Evolutionary conservation across 2,888 invertebrate species (phyloP).

Genomic region (Kryphioiulus occultus): DNA sequence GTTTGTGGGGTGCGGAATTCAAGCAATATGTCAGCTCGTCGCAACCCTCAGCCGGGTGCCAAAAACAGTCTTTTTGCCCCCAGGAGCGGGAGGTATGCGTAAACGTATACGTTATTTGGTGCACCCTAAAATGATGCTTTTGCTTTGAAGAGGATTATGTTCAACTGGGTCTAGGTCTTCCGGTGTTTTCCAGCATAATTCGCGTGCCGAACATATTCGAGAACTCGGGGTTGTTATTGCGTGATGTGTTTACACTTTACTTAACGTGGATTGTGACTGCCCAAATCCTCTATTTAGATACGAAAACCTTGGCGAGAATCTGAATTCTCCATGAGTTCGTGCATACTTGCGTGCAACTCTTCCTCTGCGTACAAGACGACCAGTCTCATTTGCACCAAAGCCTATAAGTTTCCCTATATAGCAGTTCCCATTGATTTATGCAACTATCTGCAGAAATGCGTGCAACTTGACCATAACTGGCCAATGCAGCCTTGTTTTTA

Average conservation of each 20-base stretch:
- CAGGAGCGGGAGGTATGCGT: slow-evolving; percentile 16
- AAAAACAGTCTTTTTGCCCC: background rate
- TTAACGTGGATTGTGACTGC: background rate
- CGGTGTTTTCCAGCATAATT: slow-evolving; percentile 10
- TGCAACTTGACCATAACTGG: background rate
- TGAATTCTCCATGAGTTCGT: background rate
- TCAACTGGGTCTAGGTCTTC: slow-evolving; percentile 29
- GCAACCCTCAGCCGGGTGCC: background rate
- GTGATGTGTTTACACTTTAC: slow-evolving; percentile 1
- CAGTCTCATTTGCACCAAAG: no score
- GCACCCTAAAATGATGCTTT: background rate
- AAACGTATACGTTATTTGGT: slow-evolving; percentile 22
- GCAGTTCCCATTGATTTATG: background rate
- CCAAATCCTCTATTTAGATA: background rate
- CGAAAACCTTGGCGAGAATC: slow-evolving; percentile 2
- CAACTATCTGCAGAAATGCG: background rate
- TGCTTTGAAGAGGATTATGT: background rate
- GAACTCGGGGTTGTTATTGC: background rate
- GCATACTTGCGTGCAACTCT: background rate
- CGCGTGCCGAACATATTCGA: background rate
- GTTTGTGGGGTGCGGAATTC: background rate
- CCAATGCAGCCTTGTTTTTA: background rate
- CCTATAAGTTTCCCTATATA: background rate
- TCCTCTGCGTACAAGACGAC: no score
- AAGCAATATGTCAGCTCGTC: slow-evolving; percentile 11